Evolutionary conservation across 2,888 invertebrate species (phyloP), one percentile per base, ranked within the genome.

Genomic region (Cephonodes hylas): DNA sequence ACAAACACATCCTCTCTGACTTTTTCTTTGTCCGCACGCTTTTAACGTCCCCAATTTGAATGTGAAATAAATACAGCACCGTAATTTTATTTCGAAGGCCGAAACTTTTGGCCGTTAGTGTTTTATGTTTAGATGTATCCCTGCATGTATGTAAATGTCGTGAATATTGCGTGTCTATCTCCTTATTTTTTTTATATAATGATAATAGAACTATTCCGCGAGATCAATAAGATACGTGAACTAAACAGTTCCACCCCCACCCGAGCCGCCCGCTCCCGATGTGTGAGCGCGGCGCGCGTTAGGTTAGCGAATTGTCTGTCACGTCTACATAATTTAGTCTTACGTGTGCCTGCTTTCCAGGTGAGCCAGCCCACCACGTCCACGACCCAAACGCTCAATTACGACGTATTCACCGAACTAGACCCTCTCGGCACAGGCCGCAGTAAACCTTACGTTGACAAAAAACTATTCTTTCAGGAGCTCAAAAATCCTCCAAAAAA

Each of bases 381-480:
- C 80, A 69, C 84, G 77, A 64, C 86, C 73, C 73, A 83, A 78
- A 74, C 86, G 77, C 80, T 86, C 84, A 81, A 89, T 85, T 95
- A 95, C 93, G 97, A 97, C 93, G 96, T 98, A 77, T 98, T 98
- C 93, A 97, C 97, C 71, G 98, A 98, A 86, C 93, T 98, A 88
- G 98, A 98, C 94, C 98, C 98, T 66, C 93, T 98, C 84, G 98
- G 98, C 82, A 97, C 97, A 75, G 97, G 97, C 81, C 95, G 96
- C 88, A 96, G 96, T 90, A 96, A 96, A 91, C 98, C 98, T 68
- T 98, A 97, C 93, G 95, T 98, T 82, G 98, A 98, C 94, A 97
- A 97, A 93, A 98, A 98, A 94, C 97, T 97, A 93, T 98, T 98
- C 94, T 98, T 98, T 94, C 97, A 97, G 93, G 97, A 98, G 89